Evolutionary conservation across 2,888 invertebrate species (phyloP).

Genomic region (Lycaena phlaeas): DNA sequence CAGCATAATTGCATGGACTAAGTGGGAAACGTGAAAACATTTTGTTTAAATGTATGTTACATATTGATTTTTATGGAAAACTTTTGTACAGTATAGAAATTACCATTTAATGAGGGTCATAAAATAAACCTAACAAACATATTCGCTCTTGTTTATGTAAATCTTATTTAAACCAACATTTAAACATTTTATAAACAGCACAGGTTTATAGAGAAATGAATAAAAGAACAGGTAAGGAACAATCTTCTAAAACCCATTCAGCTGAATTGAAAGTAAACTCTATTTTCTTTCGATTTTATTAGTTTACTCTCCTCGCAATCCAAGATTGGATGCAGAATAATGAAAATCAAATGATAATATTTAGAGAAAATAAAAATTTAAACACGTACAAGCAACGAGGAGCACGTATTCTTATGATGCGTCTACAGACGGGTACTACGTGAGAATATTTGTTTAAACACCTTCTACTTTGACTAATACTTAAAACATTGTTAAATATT

Average conservation of each 20-base stretch:
- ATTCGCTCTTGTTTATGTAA: too few species aligned
- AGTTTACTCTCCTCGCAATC: not conserved
- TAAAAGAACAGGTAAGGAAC: not conserved
- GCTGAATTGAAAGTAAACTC: not conserved
- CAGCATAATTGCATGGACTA: too few species aligned
- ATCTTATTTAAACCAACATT: too few species aligned
- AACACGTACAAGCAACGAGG: conserved; percentile 38
- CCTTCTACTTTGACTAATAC: conserved; percentile 17
- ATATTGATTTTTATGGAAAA: too few species aligned
- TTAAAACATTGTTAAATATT: too few species aligned
- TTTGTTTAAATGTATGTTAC: too few species aligned
- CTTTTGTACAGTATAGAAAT: too few species aligned
- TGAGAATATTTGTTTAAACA: conserved; percentile 58
- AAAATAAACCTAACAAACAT: too few species aligned
- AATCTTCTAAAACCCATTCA: not conserved
- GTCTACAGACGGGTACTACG: conserved; percentile 46
- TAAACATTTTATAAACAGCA: too few species aligned
- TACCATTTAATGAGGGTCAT: too few species aligned
- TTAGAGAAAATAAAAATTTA: conserved; percentile 21
- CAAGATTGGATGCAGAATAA: conserved; percentile 1
- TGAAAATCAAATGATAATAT: conserved; percentile 15
- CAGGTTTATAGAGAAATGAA: too few species aligned
- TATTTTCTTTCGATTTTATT: not conserved
- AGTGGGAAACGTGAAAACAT: too few species aligned
- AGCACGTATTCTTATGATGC: conserved; percentile 46